Base-by-base conservation (phyloP, 1,140 invertebrate species). In the Danaus melanippus region DNA sequence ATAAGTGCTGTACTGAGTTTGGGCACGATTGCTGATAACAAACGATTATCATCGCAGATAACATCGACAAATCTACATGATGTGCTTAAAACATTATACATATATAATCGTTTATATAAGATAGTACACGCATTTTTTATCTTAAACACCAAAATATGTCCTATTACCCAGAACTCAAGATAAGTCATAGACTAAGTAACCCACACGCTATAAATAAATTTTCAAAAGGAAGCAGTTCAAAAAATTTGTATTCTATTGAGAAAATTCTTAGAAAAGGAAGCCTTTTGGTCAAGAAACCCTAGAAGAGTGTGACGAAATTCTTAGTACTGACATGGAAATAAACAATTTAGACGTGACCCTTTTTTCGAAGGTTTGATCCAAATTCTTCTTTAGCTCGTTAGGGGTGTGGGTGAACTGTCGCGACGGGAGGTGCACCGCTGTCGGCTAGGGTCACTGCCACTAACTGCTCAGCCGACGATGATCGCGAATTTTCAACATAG, bases 361-460 rank as follows among this genome's bases (percentile, higher is more conserved):
- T 32, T 32, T 5, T 32, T 32, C 7, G 6, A 32, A 7, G 21
- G 21, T 32, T 32, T 32, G 21, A 32, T 32, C 21, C 21, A 32
- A 32, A 32, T 32, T 32, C 21, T 32, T 32, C 5, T 32, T 32
- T 32, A 32, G 21, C 21, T 32, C 7, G 21, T 32, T 0, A 32
- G 47, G 57, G 47, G 62, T 56, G 57, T 40, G 56, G 43, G 58
- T 60, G 55, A 44, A 44, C 42, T 44, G 42, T 44, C 10, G 10
- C 42, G 42, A 40, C 12, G 69, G 59, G 68, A 55, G 64, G 72
- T 76, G 73, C 73, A 77, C 69, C 61, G 66, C 71, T 66, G 74
- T 69, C 70, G 64, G 71, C 68, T 71, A 68, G 58, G 80, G 78
- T 81, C 80, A 81, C 78, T 82, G 80, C 78, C 80, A 77, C 72